Percentiles rank a stretch among this genome's conserved stretches.
These are phyloP conservation scores for Punctoribates punctum DNA, from an alignment of 2,888 invertebrate genomes.

Conservation along the genomic window DNA sequence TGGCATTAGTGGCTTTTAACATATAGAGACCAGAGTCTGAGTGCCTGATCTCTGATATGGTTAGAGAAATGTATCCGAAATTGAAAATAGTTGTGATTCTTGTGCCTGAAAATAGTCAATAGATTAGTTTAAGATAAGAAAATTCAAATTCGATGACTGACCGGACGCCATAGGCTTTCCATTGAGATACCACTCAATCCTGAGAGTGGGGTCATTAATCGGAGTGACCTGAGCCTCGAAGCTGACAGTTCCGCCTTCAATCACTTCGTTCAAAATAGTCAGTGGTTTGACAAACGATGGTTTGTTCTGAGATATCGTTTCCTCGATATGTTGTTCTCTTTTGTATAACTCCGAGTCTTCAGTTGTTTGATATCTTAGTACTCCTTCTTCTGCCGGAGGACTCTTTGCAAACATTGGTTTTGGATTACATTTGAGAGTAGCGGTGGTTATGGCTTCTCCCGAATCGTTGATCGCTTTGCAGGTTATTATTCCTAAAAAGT, in stretches of 20 bases:
- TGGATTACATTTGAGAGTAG: slow-evolving; percentile 74
- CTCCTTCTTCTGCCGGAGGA: slow-evolving; percentile 61
- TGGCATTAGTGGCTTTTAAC: slow-evolving; percentile 81
- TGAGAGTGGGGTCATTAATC: slow-evolving; percentile 87
- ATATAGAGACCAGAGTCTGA: slow-evolving; percentile 96
- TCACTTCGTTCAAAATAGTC: slow-evolving; percentile 80
- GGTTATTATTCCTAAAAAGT: slow-evolving; percentile 56
- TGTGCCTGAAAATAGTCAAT: slow-evolving; percentile 59
- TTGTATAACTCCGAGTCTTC: slow-evolving; percentile 75
- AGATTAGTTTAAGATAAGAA: neutral
- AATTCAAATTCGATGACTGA: slow-evolving; percentile 51
- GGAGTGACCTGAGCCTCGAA: slow-evolving; percentile 89
- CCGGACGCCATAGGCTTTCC: slow-evolving; percentile 92
- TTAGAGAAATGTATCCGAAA: slow-evolving; percentile 97
- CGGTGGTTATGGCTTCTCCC: slow-evolving; percentile 90
- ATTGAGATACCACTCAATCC: slow-evolving; percentile 76
- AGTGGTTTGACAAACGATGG: slow-evolving; percentile 58
- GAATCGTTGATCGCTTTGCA: slow-evolving; percentile 90
- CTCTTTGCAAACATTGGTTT: neutral
- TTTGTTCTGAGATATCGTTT: slow-evolving; percentile 58
- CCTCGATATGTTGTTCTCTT: slow-evolving; percentile 66
- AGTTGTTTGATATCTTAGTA: slow-evolving; percentile 81
- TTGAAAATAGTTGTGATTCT: slow-evolving; percentile 96
- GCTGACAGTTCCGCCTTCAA: slow-evolving; percentile 86
- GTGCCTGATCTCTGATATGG: slow-evolving; percentile 95